Percentiles rank a stretch among this genome's conserved stretches.
Conservation (phyloP, 2,888 invertebrate species). For the Linnaemya vulpina region DNA sequence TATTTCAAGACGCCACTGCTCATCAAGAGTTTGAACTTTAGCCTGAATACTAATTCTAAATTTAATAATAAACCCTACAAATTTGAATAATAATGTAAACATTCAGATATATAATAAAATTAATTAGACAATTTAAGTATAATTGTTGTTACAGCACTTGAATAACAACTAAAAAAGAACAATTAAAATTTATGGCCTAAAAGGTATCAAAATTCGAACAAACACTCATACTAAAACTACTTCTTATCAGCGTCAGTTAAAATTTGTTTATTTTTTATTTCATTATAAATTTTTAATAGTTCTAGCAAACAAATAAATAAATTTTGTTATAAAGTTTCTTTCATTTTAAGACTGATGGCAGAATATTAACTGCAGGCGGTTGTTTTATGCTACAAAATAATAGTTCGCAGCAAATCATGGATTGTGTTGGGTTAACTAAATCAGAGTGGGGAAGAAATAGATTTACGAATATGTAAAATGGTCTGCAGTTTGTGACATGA, state of each 20-base stretch:
- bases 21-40: no score
- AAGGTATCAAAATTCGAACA: neutral
- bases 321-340: neutral
- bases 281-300: neutral
- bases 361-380: neutral
- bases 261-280: neutral
- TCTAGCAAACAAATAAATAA: neutral
- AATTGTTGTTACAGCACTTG: neutral
- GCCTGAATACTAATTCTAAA: no score
- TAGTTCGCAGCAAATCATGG: no score
- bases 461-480: no score
- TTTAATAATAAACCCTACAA: no score
- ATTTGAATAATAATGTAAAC: no score
- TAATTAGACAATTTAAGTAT: no score
- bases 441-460: neutral
- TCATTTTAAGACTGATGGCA: neutral
- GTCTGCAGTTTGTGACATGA: no score
- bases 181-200: neutral
- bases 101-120: neutral
- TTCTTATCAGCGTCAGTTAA: neutral
- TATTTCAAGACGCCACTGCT: no score
- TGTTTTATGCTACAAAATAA: neutral
- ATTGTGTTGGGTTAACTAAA: no score
- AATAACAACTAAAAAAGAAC: neutral
- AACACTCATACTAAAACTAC: no score